A percentile compares a stretch with the other conserved stretches of the same genome.
Evolutionary conservation across 92 coral and sea anemone genomes (phyloP).

Genomic region (Chrysogorgia sp.): DNA sequence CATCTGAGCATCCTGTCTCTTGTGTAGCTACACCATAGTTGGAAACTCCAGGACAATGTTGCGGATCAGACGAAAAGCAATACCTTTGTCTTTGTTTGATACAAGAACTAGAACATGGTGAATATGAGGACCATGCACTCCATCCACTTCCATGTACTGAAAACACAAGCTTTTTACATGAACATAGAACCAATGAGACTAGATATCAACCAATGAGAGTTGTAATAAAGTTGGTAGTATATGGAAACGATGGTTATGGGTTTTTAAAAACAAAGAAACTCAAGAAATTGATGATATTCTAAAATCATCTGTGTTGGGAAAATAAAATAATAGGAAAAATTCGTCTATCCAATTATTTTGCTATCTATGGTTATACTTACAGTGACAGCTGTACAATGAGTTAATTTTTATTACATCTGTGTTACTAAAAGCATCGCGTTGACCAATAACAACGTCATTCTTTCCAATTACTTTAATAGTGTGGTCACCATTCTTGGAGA

Average conservation of each 20-base stretch:
- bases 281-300: too few relatives aligned
- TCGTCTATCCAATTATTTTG: too few relatives aligned
- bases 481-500: constrained; percentile 68
- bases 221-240: too few relatives aligned
- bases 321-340: too few relatives aligned
- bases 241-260: too few relatives aligned
- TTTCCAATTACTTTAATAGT: constrained; percentile 69
- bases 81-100: constrained; percentile 81
- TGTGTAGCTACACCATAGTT: constrained; percentile 76
- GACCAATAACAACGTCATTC: constrained; percentile 62
- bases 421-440: constrained; percentile 68
- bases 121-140: constrained; percentile 88
- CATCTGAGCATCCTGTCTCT: constrained; percentile 63
- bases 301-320: too few relatives aligned
- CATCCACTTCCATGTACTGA: constrained; percentile 64
- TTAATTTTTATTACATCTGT: constrained; percentile 75
- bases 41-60: constrained; percentile 80
- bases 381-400: constrained; percentile 76
- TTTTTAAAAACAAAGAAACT: too few relatives aligned
- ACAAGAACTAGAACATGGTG: constrained; percentile 85
- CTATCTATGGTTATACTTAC: constrained; percentile 51
- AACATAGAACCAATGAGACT: not conserved
- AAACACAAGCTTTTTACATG: not conserved
- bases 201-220: too few relatives aligned
- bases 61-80: constrained; percentile 66